These are phyloP conservation scores for Reinhardtius hippoglossoides DNA, from an alignment of 2,113 vertebrate species.

Conservation along the genomic window DNA sequence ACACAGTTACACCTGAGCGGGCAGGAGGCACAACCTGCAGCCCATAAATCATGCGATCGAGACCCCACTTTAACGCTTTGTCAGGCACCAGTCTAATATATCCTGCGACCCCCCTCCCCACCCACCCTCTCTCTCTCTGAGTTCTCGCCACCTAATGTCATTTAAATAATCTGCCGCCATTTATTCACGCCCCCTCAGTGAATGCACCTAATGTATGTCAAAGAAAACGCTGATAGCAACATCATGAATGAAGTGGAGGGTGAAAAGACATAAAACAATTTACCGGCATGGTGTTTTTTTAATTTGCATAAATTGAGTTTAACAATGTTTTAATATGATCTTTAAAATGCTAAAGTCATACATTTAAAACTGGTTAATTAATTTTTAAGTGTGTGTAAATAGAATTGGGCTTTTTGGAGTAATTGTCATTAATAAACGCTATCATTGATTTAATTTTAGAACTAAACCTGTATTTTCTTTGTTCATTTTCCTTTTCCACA, in stretches of 20 bases:
- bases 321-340: not conserved
- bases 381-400: not conserved
- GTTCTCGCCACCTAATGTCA: conserved; percentile 64
- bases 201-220: conserved; percentile 69
- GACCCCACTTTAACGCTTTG: conserved; percentile 74
- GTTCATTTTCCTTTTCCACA: conserved; percentile 54
- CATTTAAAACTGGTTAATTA: not conserved
- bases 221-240: conserved; percentile 59
- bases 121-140: not conserved
- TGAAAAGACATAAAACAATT: conserved; percentile 61
- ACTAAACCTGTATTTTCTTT: not conserved
- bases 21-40: conserved; percentile 28
- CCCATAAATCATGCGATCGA: conserved; percentile 75
- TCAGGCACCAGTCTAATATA: conserved; percentile 66
- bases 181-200: conserved; percentile 65
- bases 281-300: conserved; percentile 20
- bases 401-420: not conserved
- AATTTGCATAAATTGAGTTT: conserved; percentile 51
- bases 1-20: conserved; percentile 66
- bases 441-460: not conserved
- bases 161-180: conserved; percentile 75
- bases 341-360: not conserved
- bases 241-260: conserved; percentile 47
- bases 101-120: conserved; percentile 15
- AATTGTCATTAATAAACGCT: no score